Evolutionary conservation across 1,140 invertebrate genomes (phyloP), one percentile per base, ranked within the genome.

Genomic region (Hyles euphorbiae): DNA sequence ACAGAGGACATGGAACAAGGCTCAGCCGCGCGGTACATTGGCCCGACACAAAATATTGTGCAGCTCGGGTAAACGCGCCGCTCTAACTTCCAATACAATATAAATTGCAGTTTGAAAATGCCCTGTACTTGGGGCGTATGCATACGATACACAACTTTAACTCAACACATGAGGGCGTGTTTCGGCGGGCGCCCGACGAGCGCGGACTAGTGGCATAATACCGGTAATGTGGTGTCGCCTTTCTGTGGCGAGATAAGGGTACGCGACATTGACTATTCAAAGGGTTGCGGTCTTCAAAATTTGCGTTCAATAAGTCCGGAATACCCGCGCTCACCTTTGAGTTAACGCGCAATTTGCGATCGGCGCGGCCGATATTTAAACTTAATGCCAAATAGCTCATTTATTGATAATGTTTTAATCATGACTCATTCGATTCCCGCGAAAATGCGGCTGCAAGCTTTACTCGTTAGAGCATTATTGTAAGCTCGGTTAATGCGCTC

Each of bases 191-290:
- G 11, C 53, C 55, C 7, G 34, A 43, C 53, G 12, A 55, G 61
- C 71, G 65, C 60, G 62, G 64, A 65, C 70, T 68, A 72, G 67
- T 78, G 72, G 71, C 67, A 76, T 87, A 84, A 88, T 85, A 81
- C 83, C 82, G 86, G 86, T 88, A 88, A 87, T 88, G 83, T 86
- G 83, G 79, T 87, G 86, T 87, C 83, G 83, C 81, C 78, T 88
- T 87, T 88, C 83, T 87, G 83, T 76, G 86, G 82, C 76, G 76
- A 88, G 86, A 88, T 88, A 88, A 88, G 83, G 83, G 82, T 79
- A 83, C 78, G 83, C 86, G 86, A 88, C 82, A 87, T 88, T 86
- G 86, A 87, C 82, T 88, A 87, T 88, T 88, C 86, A 88, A 88
- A 88, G 83, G 83, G 83, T 80, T 87, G 85, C 76, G 83, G 86